Percentiles rank a stretch among this genome's conserved stretches.
Conservation (phyloP, 2,113 vertebrate species). For the Poeciliopsis turrubarensis region DNA sequence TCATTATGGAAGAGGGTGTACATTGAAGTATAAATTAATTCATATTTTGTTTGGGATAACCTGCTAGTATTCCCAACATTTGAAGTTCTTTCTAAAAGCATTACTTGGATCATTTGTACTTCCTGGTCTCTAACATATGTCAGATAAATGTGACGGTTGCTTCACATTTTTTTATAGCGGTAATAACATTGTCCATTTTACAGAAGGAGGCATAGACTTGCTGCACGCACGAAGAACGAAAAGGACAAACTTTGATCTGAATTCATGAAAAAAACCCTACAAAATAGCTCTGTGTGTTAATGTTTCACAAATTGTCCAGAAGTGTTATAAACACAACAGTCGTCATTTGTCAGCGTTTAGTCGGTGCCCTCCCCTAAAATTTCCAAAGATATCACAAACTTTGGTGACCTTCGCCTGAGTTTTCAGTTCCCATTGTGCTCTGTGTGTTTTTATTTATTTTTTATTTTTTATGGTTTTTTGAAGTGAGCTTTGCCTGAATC, state of each 20-base stretch:
- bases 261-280: background rate
- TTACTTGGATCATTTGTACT: background rate
- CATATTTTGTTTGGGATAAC: background rate
- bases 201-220: background rate
- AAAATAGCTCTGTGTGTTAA: background rate
- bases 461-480: constrained; percentile 24
- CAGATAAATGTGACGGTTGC: background rate
- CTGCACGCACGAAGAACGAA: constrained; percentile 24
- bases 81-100: background rate
- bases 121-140: background rate
- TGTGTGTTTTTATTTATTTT: constrained; percentile 14
- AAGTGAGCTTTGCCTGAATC: constrained; percentile 41
- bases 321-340: background rate
- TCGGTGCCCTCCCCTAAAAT: background rate
- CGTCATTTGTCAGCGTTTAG: background rate
- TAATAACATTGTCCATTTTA: background rate
- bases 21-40: background rate
- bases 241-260: background rate
- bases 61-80: background rate
- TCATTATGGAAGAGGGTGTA: background rate
- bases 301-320: background rate
- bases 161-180: background rate
- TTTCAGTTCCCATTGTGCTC: constrained; percentile 28
- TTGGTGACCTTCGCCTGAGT: constrained; percentile 34
- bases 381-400: constrained; percentile 5